A percentile compares a stretch with the other conserved stretches of the same genome.
Evolutionary conservation across 2,797 vertebrate species (phyloP).

Genomic region (Aythya fuligula): DNA sequence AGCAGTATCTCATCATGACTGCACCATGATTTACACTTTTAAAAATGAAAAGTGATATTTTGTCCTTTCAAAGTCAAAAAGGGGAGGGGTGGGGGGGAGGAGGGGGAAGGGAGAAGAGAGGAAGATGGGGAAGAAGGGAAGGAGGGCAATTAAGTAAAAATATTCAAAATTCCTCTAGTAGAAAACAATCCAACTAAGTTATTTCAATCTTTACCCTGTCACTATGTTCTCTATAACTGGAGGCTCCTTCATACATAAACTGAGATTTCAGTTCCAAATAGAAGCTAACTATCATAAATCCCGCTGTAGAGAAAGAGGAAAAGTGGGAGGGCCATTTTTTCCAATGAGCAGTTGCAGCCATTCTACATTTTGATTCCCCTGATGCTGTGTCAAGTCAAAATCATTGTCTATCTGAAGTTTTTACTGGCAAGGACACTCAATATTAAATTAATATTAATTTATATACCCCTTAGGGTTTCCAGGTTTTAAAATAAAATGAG

Average conservation of each 20-base stretch:
- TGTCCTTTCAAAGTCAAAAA: neutral
- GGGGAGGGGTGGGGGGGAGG: no score
- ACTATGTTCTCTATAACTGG: neutral
- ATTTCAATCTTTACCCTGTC: neutral
- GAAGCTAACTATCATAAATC: neutral
- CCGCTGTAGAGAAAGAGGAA: neutral
- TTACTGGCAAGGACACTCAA: neutral
- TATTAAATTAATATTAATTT: neutral
- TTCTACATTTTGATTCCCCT: neutral
- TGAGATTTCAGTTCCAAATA: neutral
- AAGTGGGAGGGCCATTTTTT: neutral
- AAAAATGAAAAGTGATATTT: neutral
- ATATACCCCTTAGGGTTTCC: neutral
- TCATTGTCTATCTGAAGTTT: neutral
- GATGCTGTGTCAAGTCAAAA: neutral
- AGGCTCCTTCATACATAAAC: neutral
- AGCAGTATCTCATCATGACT: no score
- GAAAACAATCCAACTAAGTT: neutral
- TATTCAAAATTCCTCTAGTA: neutral
- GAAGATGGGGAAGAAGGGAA: neutral
- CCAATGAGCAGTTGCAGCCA: neutral
- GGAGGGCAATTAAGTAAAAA: neutral
- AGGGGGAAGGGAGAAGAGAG: no score
- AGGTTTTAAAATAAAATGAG: neutral
- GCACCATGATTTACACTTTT: neutral